phyloP scores from a whole-genome alignment of 2,113 vertebrate genomes.

The Oxyura jamaicensis region DNA sequence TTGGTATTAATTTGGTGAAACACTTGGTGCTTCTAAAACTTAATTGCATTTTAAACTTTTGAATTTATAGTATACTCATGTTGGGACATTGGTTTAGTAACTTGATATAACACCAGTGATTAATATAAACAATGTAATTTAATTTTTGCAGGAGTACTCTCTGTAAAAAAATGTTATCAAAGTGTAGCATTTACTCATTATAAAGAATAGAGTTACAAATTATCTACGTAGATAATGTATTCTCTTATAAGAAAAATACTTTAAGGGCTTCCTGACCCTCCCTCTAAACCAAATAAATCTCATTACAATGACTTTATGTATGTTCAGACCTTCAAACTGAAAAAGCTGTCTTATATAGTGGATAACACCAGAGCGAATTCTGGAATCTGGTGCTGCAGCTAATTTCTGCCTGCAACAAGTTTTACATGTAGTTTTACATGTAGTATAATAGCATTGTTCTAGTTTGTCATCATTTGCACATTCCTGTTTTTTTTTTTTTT shows the following conservation, averaged over 20 bases:
- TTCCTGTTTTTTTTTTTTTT: not conserved
- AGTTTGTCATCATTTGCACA: not conserved
- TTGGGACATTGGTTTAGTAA: not conserved
- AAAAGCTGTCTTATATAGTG: not conserved
- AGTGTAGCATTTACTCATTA: not conserved
- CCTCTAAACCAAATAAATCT: not conserved
- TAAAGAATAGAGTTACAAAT: not conserved
- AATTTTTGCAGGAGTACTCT: not conserved
- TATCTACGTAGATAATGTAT: not conserved
- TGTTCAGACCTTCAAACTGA: not conserved
- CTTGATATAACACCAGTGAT: not conserved
- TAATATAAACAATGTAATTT: not conserved
- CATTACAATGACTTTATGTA: not conserved
- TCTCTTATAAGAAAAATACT: not conserved
- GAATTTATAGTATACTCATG: not conserved
- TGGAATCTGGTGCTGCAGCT: not conserved
- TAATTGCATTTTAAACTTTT: not conserved
- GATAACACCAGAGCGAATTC: not conserved
- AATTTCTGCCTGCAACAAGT: not conserved
- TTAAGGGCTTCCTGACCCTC: not conserved
- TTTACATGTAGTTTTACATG: not conserved
- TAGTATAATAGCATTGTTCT: not conserved
- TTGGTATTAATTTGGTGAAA: not conserved
- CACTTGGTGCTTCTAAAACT: not conserved
- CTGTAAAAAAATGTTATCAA: not conserved